A percentile compares a stretch with the other conserved stretches of the same genome.
Conservation (phyloP, 2,888 invertebrate species). For the Leptinotarsa rubiginosa region DNA sequence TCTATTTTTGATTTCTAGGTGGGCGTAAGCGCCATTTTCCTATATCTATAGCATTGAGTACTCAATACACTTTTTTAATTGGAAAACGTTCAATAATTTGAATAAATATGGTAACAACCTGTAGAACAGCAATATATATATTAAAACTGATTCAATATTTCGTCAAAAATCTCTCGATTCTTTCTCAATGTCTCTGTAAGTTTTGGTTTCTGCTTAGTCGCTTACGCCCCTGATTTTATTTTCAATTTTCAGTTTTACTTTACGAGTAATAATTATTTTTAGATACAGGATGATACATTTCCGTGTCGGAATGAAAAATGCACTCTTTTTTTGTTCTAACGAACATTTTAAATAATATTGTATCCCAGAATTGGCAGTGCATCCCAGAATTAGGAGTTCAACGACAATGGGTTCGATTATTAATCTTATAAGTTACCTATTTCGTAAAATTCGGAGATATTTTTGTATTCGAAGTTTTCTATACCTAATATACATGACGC, state of each 20-base stretch:
- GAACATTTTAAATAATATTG: background rate
- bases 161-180: constrained; percentile 6
- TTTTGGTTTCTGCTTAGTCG: background rate
- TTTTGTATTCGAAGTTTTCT: background rate
- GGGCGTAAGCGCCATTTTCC: no score
- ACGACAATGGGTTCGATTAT: background rate
- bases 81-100: no score
- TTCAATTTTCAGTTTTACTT: constrained; percentile 6
- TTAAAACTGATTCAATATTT: constrained; percentile 3
- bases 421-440: background rate
- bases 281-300: constrained; percentile 21
- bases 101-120: background rate
- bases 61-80: no score
- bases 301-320: background rate
- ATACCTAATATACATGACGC: background rate
- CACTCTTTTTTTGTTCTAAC: background rate
- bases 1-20: no score
- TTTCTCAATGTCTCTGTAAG: background rate
- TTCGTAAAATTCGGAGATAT: background rate
- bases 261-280: background rate
- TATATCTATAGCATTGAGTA: no score
- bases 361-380: background rate
- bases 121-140: constrained; percentile 10
- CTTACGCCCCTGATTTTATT: background rate
- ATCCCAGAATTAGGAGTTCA: no score